These are phyloP conservation scores for Drosophila cardini DNA, from an alignment of 1,140 invertebrate genomes.

Conservation along the genomic window DNA sequence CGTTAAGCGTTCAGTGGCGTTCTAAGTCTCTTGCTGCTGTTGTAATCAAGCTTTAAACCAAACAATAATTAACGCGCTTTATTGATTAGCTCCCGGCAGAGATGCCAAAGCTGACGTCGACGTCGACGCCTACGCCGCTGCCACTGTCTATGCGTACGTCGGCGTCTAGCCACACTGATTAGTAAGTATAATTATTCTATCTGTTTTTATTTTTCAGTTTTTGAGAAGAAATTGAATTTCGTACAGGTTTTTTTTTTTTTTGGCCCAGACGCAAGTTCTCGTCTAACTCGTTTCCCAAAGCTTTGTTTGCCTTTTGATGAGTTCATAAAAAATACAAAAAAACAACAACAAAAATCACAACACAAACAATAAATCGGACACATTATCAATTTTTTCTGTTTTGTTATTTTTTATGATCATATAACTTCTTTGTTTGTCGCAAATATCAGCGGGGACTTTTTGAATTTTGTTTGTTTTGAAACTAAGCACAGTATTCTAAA, in stretches of 20 bases:
- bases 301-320: slow-evolving; percentile 42
- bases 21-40: slow-evolving; percentile 67
- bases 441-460: slow-evolving; percentile 29
- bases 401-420: slow-evolving; percentile 26
- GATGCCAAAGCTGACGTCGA: background rate
- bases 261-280: slow-evolving; percentile 29
- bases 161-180: slow-evolving; percentile 16
- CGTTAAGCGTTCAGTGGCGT: slow-evolving; percentile 63
- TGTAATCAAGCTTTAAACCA: slow-evolving; percentile 80
- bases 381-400: slow-evolving; percentile 29
- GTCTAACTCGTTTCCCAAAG: slow-evolving; percentile 65
- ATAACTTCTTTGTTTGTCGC: slow-evolving; percentile 22
- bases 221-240: slow-evolving; percentile 51
- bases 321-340: slow-evolving; percentile 22
- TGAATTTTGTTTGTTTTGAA: background rate
- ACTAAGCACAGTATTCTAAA: background rate
- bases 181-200: slow-evolving; percentile 24
- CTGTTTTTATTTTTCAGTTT: slow-evolving; percentile 2
- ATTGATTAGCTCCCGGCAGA: slow-evolving; percentile 51
- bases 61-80: slow-evolving; percentile 79
- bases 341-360: too few species aligned
- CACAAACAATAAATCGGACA: background rate
- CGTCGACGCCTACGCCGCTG: background rate
- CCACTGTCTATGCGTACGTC: background rate
- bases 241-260: slow-evolving; percentile 49